A percentile compares a stretch with the other conserved stretches of the same genome.
Evolutionary conservation across 2,113 vertebrate genomes (phyloP).

Genomic region (Pseudorhombus dupliciocellatus): DNA sequence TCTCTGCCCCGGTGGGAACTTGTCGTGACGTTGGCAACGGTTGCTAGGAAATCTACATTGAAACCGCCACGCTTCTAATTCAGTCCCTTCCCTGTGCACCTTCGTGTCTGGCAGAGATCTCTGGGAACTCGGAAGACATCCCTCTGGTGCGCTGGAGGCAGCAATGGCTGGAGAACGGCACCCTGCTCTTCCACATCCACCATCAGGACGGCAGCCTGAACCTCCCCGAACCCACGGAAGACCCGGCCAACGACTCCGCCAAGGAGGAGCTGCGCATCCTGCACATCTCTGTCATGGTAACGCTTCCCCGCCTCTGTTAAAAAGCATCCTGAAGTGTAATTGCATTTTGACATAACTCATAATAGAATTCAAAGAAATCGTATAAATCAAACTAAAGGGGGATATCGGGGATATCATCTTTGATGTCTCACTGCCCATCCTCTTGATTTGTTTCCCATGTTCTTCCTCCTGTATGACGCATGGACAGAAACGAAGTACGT

Average conservation of each 20-base stretch:
- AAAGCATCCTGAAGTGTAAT: neutral
- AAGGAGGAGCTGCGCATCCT: conserved; percentile 97
- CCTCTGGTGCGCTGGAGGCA: conserved; percentile 97
- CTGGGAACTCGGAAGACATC: conserved; percentile 96
- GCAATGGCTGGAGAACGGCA: conserved; percentile 98
- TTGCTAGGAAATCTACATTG: neutral
- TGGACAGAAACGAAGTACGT: neutral
- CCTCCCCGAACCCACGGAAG: conserved; percentile 89
- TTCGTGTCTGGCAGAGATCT: conserved; percentile 86
- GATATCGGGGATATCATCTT: neutral
- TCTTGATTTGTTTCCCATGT: neutral
- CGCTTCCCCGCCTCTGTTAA: neutral
- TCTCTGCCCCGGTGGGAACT: neutral
- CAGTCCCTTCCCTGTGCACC: neutral
- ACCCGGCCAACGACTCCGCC: conserved; percentile 88
- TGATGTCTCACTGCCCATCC: neutral
- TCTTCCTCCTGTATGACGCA: neutral
- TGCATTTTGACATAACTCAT: neutral
- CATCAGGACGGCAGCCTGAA: conserved; percentile 92
- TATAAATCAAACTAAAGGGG: neutral
- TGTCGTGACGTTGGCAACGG: neutral
- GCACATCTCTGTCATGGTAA: conserved; percentile 99
- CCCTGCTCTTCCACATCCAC: conserved; percentile 97
- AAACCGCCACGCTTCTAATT: neutral
- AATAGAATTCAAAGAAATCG: conserved; percentile 11